phyloP scores from a whole-genome alignment of 2,113 vertebrate species.

The Choloepus hoffmanni region DNA sequence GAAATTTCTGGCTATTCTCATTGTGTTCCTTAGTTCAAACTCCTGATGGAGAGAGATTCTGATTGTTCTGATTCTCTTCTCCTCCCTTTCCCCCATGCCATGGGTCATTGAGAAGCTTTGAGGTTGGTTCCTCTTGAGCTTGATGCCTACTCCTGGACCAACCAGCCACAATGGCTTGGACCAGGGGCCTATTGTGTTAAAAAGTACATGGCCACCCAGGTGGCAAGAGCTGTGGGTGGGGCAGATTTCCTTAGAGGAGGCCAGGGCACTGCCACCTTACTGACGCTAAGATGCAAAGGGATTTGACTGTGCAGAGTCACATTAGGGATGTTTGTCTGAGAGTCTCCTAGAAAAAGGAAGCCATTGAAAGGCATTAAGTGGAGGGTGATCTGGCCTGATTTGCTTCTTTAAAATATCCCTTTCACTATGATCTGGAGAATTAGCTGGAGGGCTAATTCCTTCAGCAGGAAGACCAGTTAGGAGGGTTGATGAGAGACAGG shows the following conservation, averaged over 20 bases:
- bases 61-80: background rate
- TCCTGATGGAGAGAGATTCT: background rate
- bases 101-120: background rate
- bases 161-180: background rate
- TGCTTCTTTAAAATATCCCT: background rate
- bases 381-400: background rate
- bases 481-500: background rate
- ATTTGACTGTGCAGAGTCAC: background rate
- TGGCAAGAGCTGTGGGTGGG: background rate
- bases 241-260: background rate
- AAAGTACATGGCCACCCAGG: background rate
- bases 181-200: background rate
- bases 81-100: background rate
- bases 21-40: background rate
- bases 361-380: background rate
- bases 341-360: background rate
- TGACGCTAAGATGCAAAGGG: background rate
- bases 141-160: background rate
- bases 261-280: background rate
- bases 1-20: background rate
- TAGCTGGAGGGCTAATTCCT: background rate
- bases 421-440: background rate
- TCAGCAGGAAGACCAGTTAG: background rate
- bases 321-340: background rate
- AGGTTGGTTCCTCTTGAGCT: background rate